phyloP scores from a whole-genome alignment of 2,113 vertebrate genomes.

The Pollimyrus isidori region DNA sequence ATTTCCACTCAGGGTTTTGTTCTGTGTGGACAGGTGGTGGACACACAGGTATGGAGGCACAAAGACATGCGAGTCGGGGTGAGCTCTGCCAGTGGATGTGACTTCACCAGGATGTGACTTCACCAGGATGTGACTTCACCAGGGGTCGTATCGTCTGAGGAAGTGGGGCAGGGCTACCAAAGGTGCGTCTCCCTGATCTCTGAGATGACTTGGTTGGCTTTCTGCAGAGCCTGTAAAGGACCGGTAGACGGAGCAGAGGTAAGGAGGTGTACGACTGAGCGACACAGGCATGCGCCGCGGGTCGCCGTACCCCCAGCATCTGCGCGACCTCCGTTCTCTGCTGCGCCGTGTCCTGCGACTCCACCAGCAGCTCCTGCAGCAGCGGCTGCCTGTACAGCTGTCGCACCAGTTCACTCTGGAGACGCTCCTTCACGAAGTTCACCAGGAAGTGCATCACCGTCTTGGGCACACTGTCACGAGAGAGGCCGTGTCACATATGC shows the following conservation, averaged over 20 bases:
- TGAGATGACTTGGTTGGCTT: constrained; percentile 69
- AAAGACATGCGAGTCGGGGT: constrained; percentile 26
- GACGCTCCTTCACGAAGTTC: constrained; percentile 70
- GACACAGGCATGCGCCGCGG: neutral
- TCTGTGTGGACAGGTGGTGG: neutral
- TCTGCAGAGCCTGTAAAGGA: constrained; percentile 58
- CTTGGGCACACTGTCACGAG: constrained; percentile 64
- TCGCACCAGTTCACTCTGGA: constrained; percentile 74
- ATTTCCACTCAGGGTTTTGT: neutral
- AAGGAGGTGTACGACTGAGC: neutral
- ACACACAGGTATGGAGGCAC: neutral
- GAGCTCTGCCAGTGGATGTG: constrained; percentile 18
- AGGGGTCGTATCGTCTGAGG: neutral
- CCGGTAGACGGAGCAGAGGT: neutral
- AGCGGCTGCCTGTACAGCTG: constrained; percentile 67
- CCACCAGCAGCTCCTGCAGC: constrained; percentile 65
- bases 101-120: neutral
- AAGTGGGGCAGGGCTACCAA: constrained; percentile 56
- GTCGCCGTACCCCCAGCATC: constrained; percentile 63
- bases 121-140: constrained; percentile 3
- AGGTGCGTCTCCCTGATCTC: constrained; percentile 73
- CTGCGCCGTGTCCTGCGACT: constrained; percentile 71
- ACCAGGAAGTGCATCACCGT: constrained; percentile 77
- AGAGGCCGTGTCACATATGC: neutral
- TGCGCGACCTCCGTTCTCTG: constrained; percentile 65